These are phyloP conservation scores for Clavelina lepadiformis DNA, from an alignment of 23 tunicate genomes.

Conservation along the genomic window DNA sequence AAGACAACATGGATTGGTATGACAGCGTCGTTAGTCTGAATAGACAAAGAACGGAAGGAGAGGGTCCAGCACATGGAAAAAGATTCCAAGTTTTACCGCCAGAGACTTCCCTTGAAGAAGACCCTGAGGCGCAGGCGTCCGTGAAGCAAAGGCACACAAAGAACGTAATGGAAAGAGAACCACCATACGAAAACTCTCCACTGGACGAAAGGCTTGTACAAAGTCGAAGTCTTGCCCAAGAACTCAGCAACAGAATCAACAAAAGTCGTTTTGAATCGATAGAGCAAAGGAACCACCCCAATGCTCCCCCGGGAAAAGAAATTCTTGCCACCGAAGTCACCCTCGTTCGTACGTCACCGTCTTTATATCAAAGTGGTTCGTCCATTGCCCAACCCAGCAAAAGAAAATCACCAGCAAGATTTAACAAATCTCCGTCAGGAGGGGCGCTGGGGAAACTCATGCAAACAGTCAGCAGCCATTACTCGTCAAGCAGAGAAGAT, in stretches of 20 bases:
- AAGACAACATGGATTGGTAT: constrained; percentile 32
- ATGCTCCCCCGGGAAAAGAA: not conserved
- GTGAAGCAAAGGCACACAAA: constrained; percentile 16
- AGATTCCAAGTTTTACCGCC: constrained; percentile 20
- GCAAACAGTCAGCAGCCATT: constrained; percentile 21
- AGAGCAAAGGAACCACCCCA: too few relatives aligned
- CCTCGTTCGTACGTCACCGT: constrained; percentile 30
- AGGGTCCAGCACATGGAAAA: not conserved
- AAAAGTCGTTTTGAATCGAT: too few relatives aligned
- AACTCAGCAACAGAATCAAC: too few relatives aligned
- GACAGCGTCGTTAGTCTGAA: constrained; percentile 24
- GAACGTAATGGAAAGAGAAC: constrained; percentile 1
- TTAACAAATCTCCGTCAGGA: constrained; percentile 13
- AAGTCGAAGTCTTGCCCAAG: too few relatives aligned
- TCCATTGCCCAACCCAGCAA: not conserved
- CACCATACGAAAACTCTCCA: constrained; percentile 26
- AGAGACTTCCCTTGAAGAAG: not conserved
- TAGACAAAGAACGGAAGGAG: not conserved
- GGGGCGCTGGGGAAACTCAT: constrained; percentile 24
- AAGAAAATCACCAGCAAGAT: constrained; percentile 1
- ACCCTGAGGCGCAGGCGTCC: not conserved
- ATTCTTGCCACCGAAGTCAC: constrained; percentile 39
- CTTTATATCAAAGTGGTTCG: not conserved
- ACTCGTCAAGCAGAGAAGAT: constrained; percentile 46
- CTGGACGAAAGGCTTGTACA: too few relatives aligned